Conservation (phyloP, 1,140 invertebrate genomes). For the Agrilus planipennis region DNA sequence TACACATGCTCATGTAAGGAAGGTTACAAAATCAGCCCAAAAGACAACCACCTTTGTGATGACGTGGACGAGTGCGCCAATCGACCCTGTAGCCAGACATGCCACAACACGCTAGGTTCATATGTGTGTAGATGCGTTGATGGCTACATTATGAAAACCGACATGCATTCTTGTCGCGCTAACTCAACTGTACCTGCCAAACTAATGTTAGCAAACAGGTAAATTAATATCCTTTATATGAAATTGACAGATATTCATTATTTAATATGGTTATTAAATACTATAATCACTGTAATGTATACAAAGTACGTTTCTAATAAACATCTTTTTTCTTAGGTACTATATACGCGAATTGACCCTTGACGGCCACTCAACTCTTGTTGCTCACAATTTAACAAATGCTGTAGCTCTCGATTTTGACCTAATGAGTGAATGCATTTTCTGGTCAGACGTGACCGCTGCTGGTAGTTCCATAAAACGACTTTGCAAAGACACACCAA, state of each 20-base stretch:
- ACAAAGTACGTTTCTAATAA: neutral
- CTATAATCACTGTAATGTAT: too few species aligned
- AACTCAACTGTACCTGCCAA: constrained; percentile 45
- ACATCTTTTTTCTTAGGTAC: constrained; percentile 38
- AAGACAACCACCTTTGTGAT: constrained; percentile 46
- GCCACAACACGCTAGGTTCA: constrained; percentile 69
- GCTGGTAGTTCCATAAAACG: constrained; percentile 59
- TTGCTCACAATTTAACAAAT: constrained; percentile 68
- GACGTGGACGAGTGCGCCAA: constrained; percentile 75
- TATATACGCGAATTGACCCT: constrained; percentile 61
- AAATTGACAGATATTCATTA: too few species aligned
- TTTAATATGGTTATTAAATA: too few species aligned
- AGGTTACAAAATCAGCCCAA: constrained; percentile 51
- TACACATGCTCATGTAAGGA: constrained; percentile 61
- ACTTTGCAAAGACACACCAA: constrained; percentile 37
- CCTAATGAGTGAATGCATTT: constrained; percentile 61
- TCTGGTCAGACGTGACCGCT: constrained; percentile 77
- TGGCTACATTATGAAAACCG: constrained; percentile 56
- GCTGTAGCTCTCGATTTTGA: constrained; percentile 78
- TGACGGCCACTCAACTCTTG: constrained; percentile 40
- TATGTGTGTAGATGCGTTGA: constrained; percentile 69
- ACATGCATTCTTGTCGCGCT: constrained; percentile 59
- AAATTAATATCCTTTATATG: neutral
- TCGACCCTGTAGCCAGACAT: constrained; percentile 71
- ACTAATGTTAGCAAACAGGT: constrained; percentile 60